Evolutionary conservation across 2,888 invertebrate species (phyloP).

Genomic region (Beris chalybata): DNA sequence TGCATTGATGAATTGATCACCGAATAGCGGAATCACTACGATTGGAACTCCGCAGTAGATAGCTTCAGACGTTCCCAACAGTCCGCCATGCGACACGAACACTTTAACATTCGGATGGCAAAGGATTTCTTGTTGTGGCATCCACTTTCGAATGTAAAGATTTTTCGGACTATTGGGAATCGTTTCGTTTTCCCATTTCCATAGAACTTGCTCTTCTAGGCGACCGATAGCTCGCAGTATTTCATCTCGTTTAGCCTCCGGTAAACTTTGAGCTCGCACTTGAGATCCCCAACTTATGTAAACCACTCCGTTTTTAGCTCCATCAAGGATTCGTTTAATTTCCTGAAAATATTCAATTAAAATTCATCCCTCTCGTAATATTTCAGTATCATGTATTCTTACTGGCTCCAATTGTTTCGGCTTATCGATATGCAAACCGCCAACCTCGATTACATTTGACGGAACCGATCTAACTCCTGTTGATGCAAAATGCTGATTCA

Average conservation of each 20-base stretch:
- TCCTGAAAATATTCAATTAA: slow-evolving; percentile 49
- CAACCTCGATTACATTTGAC: slow-evolving; percentile 55
- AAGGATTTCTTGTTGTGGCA: slow-evolving; percentile 72
- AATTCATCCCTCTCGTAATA: neutral
- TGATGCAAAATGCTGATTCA: slow-evolving; percentile 56
- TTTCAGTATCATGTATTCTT: too few species aligned
- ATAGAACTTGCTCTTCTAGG: slow-evolving; percentile 65
- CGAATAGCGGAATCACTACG: slow-evolving; percentile 67
- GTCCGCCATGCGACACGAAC: slow-evolving; percentile 74
- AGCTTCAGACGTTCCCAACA: slow-evolving; percentile 70
- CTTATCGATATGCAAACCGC: slow-evolving; percentile 52
- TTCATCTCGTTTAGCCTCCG: slow-evolving; percentile 59
- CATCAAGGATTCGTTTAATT: slow-evolving; percentile 63
- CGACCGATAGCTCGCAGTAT: slow-evolving; percentile 63
- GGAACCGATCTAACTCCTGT: slow-evolving; percentile 52
- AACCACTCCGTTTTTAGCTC: slow-evolving; percentile 65
- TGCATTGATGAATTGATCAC: slow-evolving; percentile 67
- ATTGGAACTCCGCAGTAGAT: slow-evolving; percentile 67
- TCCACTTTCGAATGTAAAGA: slow-evolving; percentile 67
- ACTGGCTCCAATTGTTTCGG: neutral
- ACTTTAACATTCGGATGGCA: slow-evolving; percentile 72
- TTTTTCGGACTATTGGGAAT: slow-evolving; percentile 64
- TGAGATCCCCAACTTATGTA: slow-evolving; percentile 74
- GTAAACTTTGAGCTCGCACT: slow-evolving; percentile 65
- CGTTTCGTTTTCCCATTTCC: slow-evolving; percentile 71